Evolutionary conservation across 2,888 invertebrate genomes (phyloP).

Genomic region (Marasmarcha lunaedactyla): DNA sequence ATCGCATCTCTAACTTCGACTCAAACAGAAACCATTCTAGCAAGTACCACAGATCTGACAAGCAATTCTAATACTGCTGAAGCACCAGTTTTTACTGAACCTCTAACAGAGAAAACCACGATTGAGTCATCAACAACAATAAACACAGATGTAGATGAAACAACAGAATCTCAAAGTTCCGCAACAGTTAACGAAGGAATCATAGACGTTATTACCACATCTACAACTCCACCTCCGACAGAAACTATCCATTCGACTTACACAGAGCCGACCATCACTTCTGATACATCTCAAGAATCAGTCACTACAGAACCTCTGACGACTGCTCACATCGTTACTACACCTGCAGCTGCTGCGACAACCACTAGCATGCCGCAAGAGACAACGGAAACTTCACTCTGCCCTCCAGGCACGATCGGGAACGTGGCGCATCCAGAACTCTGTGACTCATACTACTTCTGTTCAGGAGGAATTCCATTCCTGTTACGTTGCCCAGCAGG

Average conservation of each 20-base stretch:
- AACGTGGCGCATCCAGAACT: slow-evolving; percentile 21
- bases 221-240: slow-evolving; percentile 3
- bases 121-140: no score
- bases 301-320: neutral
- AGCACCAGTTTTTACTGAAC: no score
- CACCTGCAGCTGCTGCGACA: slow-evolving; percentile 4
- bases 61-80: no score
- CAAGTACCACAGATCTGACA: no score
- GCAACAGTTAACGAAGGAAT: no score
- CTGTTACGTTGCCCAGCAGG: slow-evolving; percentile 19
- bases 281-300: neutral
- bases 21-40: no score
- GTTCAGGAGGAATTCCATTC: slow-evolving; percentile 18
- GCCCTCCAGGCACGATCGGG: slow-evolving; percentile 20
- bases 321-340: neutral
- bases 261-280: neutral
- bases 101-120: no score
- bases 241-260: neutral
- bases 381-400: slow-evolving; percentile 6
- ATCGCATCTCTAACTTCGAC: no score
- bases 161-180: no score
- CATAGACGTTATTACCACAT: no score
- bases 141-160: no score
- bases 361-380: neutral
- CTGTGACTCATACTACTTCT: slow-evolving; percentile 25